Percentiles rank a stretch among this genome's conserved stretches.
Evolutionary conservation across 64 coral and sea anemone species (phyloP).

Genomic region (Montipora foliosa): DNA sequence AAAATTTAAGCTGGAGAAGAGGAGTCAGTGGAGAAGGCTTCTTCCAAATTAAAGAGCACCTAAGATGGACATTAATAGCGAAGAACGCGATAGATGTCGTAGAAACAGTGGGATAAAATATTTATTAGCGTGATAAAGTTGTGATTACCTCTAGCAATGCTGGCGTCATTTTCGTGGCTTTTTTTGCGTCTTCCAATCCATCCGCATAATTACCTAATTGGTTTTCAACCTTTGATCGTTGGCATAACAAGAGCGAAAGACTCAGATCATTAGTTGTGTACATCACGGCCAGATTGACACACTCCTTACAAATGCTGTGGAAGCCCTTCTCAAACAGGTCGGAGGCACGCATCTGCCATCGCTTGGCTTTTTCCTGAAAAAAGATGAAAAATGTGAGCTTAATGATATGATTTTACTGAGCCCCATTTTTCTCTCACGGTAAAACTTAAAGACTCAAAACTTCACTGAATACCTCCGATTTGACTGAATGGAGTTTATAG

Average conservation of each 20-base stretch:
- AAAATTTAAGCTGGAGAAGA: too few relatives aligned
- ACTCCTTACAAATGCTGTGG: neutral
- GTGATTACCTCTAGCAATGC: neutral
- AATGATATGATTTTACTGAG: too few relatives aligned
- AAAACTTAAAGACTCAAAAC: neutral
- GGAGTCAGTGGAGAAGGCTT: too few relatives aligned
- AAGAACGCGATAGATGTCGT: neutral
- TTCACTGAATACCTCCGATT: conserved; percentile 29
- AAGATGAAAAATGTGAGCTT: neutral
- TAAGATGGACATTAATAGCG: neutral
- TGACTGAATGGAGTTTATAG: conserved; percentile 6
- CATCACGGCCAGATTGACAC: neutral
- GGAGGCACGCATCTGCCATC: neutral
- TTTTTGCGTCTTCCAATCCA: conserved; percentile 33
- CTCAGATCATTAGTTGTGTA: conserved; percentile 6
- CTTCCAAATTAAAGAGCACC: too few relatives aligned
- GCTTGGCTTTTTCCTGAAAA: conserved; percentile 19
- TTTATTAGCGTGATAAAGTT: neutral
- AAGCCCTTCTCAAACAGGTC: neutral
- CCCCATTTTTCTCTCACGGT: neutral
- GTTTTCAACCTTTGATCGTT: neutral
- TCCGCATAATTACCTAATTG: neutral
- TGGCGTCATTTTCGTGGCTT: neutral
- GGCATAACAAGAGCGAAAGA: conserved; percentile 30
- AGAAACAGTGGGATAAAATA: neutral